Percentiles rank a stretch among this genome's conserved stretches.
Conservation (phyloP, 2,797 vertebrate genomes). For the Phalanger gymnotis region DNA sequence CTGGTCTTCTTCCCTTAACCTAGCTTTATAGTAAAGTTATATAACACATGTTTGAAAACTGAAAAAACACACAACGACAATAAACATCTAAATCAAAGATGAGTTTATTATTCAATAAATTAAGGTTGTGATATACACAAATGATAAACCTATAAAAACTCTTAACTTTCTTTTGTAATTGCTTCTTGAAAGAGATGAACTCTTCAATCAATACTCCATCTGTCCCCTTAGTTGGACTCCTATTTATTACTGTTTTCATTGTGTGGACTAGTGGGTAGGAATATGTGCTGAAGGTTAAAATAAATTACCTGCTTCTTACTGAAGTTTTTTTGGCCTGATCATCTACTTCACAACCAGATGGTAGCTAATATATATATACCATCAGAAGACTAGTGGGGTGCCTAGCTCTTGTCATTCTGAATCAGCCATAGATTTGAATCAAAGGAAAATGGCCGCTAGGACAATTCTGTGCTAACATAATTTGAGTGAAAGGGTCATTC, state of each 20-base stretch:
- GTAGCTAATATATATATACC: neutral
- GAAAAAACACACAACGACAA: slow-evolving; percentile 4
- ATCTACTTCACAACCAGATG: neutral
- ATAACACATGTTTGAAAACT: neutral
- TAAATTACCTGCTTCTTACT: neutral
- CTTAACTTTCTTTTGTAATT: neutral
- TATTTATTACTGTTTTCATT: neutral
- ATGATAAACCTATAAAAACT: neutral
- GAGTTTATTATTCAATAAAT: neutral
- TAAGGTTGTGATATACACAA: neutral
- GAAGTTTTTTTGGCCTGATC: neutral
- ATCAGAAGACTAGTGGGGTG: neutral
- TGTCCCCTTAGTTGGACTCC: neutral
- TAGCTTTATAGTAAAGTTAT: neutral
- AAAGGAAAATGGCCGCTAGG: neutral
- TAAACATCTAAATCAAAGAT: neutral
- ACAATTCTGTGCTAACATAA: neutral
- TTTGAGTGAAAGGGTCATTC: neutral
- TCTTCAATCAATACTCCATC: slow-evolving; percentile 15
- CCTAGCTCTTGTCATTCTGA: neutral
- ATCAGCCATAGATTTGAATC: neutral
- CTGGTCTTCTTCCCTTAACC: neutral
- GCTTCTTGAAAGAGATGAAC: neutral
- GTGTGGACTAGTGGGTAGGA: neutral
- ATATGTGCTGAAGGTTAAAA: neutral